Conservation (phyloP, 1,140 invertebrate genomes). For the Hetaerina americana region DNA sequence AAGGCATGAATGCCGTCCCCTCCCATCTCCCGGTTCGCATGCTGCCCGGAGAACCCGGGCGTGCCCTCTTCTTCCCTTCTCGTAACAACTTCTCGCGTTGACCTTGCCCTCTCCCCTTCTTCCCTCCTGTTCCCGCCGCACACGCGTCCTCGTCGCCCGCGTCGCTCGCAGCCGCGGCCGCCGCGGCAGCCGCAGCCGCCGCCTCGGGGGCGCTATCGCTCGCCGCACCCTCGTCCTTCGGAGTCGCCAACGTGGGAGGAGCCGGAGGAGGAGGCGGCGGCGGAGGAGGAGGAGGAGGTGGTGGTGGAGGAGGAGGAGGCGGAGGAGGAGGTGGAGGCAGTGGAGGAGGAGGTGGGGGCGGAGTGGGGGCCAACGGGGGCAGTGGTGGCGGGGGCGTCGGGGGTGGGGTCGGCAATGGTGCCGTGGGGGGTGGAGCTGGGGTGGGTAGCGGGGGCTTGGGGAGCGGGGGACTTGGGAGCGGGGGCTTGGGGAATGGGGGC, state of each 20-base stretch:
- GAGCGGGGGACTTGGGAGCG: neutral
- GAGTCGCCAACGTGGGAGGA: neutral
- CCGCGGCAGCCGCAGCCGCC: constrained; percentile 14
- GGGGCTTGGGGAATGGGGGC: neutral
- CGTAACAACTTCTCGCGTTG: constrained; percentile 15
- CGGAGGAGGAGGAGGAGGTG: neutral
- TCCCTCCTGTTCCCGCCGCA: constrained; percentile 5
- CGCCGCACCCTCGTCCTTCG: neutral
- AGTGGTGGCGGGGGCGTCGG: neutral
- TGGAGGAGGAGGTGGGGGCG: constrained; percentile 19
- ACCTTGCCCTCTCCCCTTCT: constrained; percentile 23
- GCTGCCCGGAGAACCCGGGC: too few species aligned
- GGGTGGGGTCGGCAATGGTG: too few species aligned
- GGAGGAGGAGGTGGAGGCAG: constrained; percentile 25
- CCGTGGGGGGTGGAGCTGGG: neutral
- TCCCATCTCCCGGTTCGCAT: too few species aligned
- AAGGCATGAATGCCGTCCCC: too few species aligned
- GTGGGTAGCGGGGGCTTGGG: neutral
- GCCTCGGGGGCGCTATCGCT: neutral
- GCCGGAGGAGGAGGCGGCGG: neutral
- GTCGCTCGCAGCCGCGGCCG: constrained; percentile 19
- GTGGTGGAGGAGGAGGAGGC: constrained; percentile 2
- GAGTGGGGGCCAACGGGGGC: neutral
- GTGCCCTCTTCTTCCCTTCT: constrained; percentile 1
- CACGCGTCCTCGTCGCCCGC: constrained; percentile 16